Base-by-base conservation (phyloP, 2,797 vertebrate species). In the Mastacembelus armatus region DNA sequence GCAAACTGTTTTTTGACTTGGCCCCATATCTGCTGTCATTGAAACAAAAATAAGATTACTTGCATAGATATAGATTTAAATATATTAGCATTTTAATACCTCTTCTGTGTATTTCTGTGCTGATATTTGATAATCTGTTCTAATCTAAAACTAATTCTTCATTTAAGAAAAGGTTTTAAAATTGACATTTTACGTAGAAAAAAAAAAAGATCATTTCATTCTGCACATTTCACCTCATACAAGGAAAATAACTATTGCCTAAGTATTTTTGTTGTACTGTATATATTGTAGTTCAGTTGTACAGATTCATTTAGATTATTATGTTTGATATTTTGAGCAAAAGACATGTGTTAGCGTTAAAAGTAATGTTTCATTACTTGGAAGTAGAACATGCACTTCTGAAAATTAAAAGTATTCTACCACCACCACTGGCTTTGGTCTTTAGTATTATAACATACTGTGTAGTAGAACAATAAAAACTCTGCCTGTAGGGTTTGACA, bases 381-480 rank as follows among this genome's bases (percentile, higher is more conserved):
- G 39, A 49, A 16, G 22, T 30, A 21, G 56, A 35, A 63, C 4
- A 26, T 66, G 18, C 12, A 43, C 54, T 44, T 58, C 56, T 70
- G 39, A 51, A 36, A 59, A 77, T 67, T 80, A 61, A 83, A 79
- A 70, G 0, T 39, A 15, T 68, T 71, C 35, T 57, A 68, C 32
- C 52, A 71, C 5, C 26, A 12, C 8, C 5, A 15, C 9, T 14
- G 15, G 14, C 32, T 10, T 33, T 11, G 43, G 18, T 47, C 14
- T 61, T 38, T 7, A 16, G n/a, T 9, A 10, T 14, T 2, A 21
- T 32, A 30, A 10, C 9, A 10, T 32, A 32, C 3, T 5, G 12
- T 22, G 14, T 1, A 22, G 4, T 36, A 29, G 24, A 55, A n/a
- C 27, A 56, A 9, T 19, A 12, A 40, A 54, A 3, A 18, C 19